Base-by-base conservation (phyloP, 2,797 vertebrate species). In the Bucorvus abyssinicus region DNA sequence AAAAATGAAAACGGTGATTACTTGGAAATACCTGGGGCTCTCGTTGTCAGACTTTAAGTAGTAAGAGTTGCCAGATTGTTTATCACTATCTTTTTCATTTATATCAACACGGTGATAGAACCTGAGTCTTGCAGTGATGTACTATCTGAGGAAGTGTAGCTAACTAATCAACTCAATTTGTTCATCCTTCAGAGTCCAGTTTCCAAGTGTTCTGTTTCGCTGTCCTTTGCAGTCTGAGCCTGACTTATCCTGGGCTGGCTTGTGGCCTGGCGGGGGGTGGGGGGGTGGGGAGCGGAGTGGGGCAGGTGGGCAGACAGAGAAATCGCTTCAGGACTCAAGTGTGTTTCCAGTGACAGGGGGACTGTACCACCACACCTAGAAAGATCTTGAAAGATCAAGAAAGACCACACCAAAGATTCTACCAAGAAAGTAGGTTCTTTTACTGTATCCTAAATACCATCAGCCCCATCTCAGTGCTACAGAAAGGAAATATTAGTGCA, bases 41-140 rank as follows among this genome's bases (percentile, higher is more conserved):
- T 64, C 11, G 38, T 82, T 2, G 7, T 82, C 44, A 75, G 61
- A 29, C 52, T 70, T 86, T 7, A 74, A n/a, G 18, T 36, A 92
- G 45, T 55, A 80, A 44, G 19, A 38, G 83, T 82, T 94, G 94
- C 47, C 12, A 86, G 13, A 8, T 56, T 57, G 26, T 77, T 81
- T 65, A 32, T 80, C n/a, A 19, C 42, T 82, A 9, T 65, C 38
- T 89, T 94, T 95, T 95, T 86, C 12, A 59, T 49, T 60, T 85
- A 32, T 74, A 63, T 45, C 30, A 22, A 1, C 19, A 50, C 47
- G 18, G 4, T 44, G 59, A n/a, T 67, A 77, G 47, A 50, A 29
- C 20, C 29, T 26, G 32, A 49, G 17, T 74, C 38, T 50, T 79
- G 23, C 11, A 61, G 0, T 76, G 57, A 29, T 59, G 19, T 44